A percentile compares a stretch with the other conserved stretches of the same genome.
phyloP scores from a whole-genome alignment of 2,113 vertebrate species.

The Microcebus jonahi region DNA sequence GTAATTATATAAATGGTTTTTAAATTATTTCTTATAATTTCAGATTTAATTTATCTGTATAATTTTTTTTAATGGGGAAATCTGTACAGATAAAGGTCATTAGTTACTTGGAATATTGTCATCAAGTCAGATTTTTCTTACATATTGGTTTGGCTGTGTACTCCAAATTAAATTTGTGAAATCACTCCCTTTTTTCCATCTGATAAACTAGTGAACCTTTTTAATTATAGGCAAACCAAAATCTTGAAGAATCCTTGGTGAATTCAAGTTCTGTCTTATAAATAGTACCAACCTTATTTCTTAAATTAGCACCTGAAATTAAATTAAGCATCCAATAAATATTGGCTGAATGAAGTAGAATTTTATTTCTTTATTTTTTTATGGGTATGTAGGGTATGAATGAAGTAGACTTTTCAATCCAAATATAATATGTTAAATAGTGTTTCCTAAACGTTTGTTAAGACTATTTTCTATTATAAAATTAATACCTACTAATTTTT shows the following conservation, averaged over 20 bases:
- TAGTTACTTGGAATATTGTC: slow-evolving; percentile 4
- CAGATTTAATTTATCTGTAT: neutral
- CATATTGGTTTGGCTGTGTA: neutral
- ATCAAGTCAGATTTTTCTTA: neutral
- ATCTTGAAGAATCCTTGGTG: slow-evolving; percentile 3
- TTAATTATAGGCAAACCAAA: neutral
- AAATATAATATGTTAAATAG: slow-evolving; percentile 20
- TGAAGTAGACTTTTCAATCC: neutral
- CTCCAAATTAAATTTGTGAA: slow-evolving; percentile 16
- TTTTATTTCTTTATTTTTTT: neutral
- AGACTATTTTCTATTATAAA: slow-evolving; percentile 17
- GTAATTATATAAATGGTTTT: slow-evolving; percentile 29
- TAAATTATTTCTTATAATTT: slow-evolving; percentile 9
- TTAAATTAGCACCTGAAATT: slow-evolving; percentile 47
- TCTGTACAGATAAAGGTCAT: slow-evolving; percentile 16
- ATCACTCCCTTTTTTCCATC: neutral
- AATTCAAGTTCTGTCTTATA: slow-evolving; percentile 35
- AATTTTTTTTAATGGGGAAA: neutral
- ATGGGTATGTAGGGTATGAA: neutral
- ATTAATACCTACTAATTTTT: neutral
- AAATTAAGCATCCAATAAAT: slow-evolving; percentile 1
- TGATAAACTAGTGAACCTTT: neutral
- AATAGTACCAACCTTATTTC: neutral
- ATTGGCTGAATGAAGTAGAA: neutral
- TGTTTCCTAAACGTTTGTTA: slow-evolving; percentile 25